Conservation (phyloP, 2,888 invertebrate species). For the Lycia hirtaria region DNA sequence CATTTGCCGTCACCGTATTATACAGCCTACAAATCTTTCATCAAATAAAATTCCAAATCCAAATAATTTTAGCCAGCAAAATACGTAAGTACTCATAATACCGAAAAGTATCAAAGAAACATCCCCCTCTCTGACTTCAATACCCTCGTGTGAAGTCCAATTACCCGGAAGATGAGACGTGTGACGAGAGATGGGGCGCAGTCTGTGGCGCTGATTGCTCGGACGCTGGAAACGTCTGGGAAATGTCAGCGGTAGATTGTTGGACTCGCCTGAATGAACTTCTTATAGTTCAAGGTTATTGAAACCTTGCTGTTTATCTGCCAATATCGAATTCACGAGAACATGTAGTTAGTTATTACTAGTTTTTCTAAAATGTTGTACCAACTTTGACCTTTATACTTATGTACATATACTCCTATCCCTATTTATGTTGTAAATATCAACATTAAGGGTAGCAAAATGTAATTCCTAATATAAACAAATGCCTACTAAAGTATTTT, state of each 20-base stretch:
- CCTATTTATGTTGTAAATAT: too few relatives aligned
- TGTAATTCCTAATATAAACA: too few relatives aligned
- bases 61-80: not conserved
- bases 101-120: conserved; percentile 16
- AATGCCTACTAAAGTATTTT: too few relatives aligned
- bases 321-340: too few relatives aligned
- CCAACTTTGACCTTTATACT: too few relatives aligned
- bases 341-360: too few relatives aligned
- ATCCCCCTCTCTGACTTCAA: conserved; percentile 6
- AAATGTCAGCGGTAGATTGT: conserved; percentile 20
- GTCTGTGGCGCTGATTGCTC: conserved; percentile 33
- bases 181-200: conserved; percentile 3
- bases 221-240: conserved; percentile 28
- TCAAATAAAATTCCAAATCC: not conserved
- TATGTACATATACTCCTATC: too few relatives aligned
- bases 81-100: not conserved
- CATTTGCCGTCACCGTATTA: too few relatives aligned
- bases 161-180: conserved; percentile 25
- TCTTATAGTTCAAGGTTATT: conserved; percentile 6
- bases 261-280: conserved; percentile 1
- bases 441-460: too few relatives aligned
- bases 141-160: conserved; percentile 14
- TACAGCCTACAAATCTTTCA: too few relatives aligned
- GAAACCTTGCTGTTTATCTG: not conserved
- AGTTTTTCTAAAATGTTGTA: too few relatives aligned